Evolutionary conservation across 2,113 vertebrate genomes (phyloP).

Genomic region (Myiozetetes cayanensis): DNA sequence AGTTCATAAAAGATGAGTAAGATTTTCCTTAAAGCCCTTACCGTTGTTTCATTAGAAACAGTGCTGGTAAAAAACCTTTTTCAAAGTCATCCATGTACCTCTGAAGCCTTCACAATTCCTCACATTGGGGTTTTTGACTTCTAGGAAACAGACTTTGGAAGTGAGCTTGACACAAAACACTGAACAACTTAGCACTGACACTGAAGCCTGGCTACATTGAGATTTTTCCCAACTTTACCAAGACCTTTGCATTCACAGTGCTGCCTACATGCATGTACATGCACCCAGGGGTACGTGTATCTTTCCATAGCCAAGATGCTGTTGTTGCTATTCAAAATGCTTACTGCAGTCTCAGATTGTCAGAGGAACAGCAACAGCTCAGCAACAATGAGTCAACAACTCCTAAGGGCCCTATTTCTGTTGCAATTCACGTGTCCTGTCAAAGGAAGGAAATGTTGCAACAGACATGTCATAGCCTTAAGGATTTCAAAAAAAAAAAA

Average conservation of each 20-base stretch:
- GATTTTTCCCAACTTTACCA: background rate
- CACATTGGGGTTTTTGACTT: background rate
- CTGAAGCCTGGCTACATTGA: accelerated
- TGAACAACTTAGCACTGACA: background rate
- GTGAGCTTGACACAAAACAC: background rate
- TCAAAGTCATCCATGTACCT: background rate
- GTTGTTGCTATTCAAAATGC: background rate
- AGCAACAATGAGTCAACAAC: background rate
- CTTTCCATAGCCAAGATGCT: background rate
- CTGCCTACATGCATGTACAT: accelerated
- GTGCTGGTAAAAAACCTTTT: background rate
- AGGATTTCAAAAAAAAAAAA: background rate
- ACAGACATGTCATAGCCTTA: background rate
- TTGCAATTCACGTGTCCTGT: background rate
- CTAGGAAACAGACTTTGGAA: background rate
- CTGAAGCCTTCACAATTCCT: background rate
- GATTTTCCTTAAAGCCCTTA: background rate
- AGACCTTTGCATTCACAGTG: background rate
- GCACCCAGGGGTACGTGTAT: background rate
- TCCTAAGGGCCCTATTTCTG: background rate
- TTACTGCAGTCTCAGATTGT: background rate
- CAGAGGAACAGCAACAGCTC: conserved; percentile 4
- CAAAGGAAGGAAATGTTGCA: background rate
- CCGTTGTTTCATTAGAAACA: background rate
- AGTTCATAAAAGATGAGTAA: background rate